Base-by-base conservation (phyloP, 2,888 invertebrate species). In the Tridacna crocea region DNA sequence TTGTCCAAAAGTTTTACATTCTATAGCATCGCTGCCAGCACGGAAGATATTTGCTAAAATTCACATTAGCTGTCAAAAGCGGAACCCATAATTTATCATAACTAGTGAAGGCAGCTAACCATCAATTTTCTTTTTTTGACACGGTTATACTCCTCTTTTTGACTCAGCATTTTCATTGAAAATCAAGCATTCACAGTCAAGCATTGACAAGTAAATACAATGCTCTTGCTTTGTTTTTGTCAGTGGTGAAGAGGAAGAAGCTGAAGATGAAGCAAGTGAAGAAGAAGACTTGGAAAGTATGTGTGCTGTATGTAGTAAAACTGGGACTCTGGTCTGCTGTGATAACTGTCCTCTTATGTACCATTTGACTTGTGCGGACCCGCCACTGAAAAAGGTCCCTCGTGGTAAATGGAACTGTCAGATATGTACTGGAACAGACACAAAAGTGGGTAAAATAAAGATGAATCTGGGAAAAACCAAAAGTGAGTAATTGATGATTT, bases 321-420 rank as follows among this genome's bases (percentile, higher is more conserved):
- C 87, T 51, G 92, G 92, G 24, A 91, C 84, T 75, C 84, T 92
- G 63, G 82, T 92, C 17, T 89, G 90, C 73, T 92, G 92, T 88
- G 92, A 92, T 80, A 89, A 85, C 77, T 92, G 92, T 78, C 92
- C 92, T 0, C 84, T 91, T 13, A 88, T 89, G 22, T 92, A 92
- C 72, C 92, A 92, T 78, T 84, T 92, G 46, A 83, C 84, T 60
- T 92, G 92, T 88, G 91, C 92, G 15, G 84, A 88, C 6, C 92
- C 92, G 19, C 87, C 87, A 11, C 86, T 92, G 66, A 92, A 91
- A 79, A 92, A 91, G 82, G 90, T 92, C 12, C 92, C 92, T 3
- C 87, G 86, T 72, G 90, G 91, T 60, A 91, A 90, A 78, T 92
- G 92, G 92, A 79, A 90, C 75, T 92, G 92, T 81, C 91, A 92